Base-by-base conservation (phyloP, 1,140 invertebrate genomes). In the Uloborus diversus region DNA sequence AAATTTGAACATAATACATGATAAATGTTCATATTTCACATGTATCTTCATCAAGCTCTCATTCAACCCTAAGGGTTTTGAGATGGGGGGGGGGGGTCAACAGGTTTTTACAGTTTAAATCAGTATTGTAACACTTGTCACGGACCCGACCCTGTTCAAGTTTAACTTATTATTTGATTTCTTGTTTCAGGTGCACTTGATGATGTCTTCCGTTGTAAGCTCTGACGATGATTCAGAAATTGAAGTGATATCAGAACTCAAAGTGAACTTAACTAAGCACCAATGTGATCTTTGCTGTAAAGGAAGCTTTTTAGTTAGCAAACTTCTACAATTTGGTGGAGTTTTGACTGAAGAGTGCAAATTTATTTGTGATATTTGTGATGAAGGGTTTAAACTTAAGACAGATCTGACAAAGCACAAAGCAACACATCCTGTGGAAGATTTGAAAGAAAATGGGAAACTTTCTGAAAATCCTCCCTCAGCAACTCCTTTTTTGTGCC, bases 241-340 rank as follows among this genome's bases (percentile, higher is more conserved):
- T 3, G 71, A 75, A 62, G 5, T 75, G 32, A 64, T 75, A 14
- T 11, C 51, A 51, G 71, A 75, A 53, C n/a, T 75, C 4, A 64
- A 75, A 33, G 27, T 33, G 4, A 33, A 23, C 33, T 28, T 64
- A n/a, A 37, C 47, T 11, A 28, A 51, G 14, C 71, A 75, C 28
- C 3, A 33, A 17, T 75, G 71, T 51, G 37, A 64, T n/a, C 35
- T 75, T 13, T 75, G 71, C 23, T 64, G 42, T 4, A 14, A 64
- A 27, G 71, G 71, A 13, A 51, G 33, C 14, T 75, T 75, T n/a
- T 51, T 75, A 33, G 28, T 75, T 14, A 53, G 64, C n/a, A 75
- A 42, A 33, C 35, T 75, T 1, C n/a, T 75, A 3, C n/a, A 28
- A 13, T 75, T 64, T 64, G 59, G 71, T 49, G 71, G 71, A 20